Base-by-base conservation (phyloP, 2,113 vertebrate genomes). In the Ophiodon elongatus region DNA sequence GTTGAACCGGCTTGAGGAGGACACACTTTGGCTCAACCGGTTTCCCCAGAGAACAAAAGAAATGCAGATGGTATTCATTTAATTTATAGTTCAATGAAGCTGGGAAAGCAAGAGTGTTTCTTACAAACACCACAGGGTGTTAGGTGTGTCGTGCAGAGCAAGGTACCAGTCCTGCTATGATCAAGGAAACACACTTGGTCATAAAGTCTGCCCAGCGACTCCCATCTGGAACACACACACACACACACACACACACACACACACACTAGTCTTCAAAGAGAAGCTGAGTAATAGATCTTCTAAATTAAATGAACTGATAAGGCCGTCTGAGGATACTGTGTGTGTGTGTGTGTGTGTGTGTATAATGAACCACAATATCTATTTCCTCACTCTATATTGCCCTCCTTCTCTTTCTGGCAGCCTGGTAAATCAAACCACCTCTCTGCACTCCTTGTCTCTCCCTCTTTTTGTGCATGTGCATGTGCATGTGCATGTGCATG, bases 371-470 rank as follows among this genome's bases (percentile, higher is more conserved):
- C 45, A 25, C 64, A 13, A 84, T 83, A 88, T 93, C 85, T 79
- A 62, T 92, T 89, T 90, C 87, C 76, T 84, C 52, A 81, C 59
- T 68, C 65, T 73, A 66, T 80, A 84, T 85, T 72, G 83, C 31
- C 76, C 59, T 45, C 17, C 33, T 74, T 81, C 66, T 85, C 67
- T 17, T 65, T 83, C 83, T 87, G 85, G 87, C 88, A 86, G 85
- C 31, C 31, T 0, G 75, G 79, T 79, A 86, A 85, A 92, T 92
- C 68, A 86, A 88, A 82, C 86, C 85, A 89, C 75, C 76, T 85
- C 77, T 83, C 79, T 84, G 31, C 76, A 73, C 82, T 86, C 78
- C 50, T 80, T 74, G 76, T 82, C 80, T 62, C 69, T 73, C 79
- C n/a, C 74, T 81, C 60, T 73, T 43, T 86, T 47, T 85, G 63